These are phyloP conservation scores for Acrobasis suavella DNA, from an alignment of 2,888 invertebrate genomes.

Conservation along the genomic window DNA sequence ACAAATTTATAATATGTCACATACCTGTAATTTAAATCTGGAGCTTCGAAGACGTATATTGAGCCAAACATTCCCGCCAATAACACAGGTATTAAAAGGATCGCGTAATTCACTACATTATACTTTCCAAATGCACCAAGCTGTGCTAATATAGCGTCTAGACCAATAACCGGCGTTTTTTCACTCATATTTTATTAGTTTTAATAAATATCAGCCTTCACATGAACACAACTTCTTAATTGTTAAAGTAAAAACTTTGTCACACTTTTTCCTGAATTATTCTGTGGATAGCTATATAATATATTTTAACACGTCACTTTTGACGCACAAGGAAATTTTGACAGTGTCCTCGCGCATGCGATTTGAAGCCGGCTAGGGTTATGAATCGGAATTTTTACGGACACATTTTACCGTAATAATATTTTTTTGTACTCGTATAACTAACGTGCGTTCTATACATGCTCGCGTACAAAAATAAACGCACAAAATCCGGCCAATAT, in stretches of 20 bases:
- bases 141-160: conserved; percentile 62
- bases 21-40: conserved; percentile 68
- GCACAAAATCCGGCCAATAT: conserved; percentile 36
- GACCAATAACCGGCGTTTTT: conserved; percentile 43
- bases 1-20: conserved; percentile 24
- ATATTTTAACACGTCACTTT: not conserved
- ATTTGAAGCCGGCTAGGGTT: not conserved
- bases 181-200: conserved; percentile 51
- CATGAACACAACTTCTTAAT: conserved; percentile 33
- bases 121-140: conserved; percentile 71
- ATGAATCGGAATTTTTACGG: conserved; percentile 3
- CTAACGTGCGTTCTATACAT: conserved; percentile 32
- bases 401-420: conserved; percentile 26
- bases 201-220: conserved; percentile 35
- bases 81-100: conserved; percentile 67
- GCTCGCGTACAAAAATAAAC: conserved; percentile 39
- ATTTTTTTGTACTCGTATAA: conserved; percentile 18
- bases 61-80: conserved; percentile 74
- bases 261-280: not conserved
- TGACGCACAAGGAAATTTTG: conserved; percentile 1
- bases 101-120: conserved; percentile 68
- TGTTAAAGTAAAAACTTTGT: not conserved
- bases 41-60: conserved; percentile 70
- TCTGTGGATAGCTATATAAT: not conserved
- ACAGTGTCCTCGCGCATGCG: conserved; percentile 20